Percentiles rank a stretch among this genome's conserved stretches.
phyloP scores from a whole-genome alignment of 1,140 invertebrate species.

The Cherax quadricarinatus region DNA sequence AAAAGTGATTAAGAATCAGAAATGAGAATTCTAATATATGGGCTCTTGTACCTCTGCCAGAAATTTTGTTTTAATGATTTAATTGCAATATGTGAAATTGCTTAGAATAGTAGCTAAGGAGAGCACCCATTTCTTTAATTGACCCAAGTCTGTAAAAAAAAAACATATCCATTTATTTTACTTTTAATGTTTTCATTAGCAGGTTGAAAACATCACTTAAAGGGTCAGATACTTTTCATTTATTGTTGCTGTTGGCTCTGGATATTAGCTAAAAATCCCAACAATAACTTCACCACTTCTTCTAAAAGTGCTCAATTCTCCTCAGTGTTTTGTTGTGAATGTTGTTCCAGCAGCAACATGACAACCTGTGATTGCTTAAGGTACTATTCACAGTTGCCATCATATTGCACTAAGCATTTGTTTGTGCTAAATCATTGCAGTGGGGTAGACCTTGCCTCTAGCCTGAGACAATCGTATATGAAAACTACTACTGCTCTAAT shows the following conservation, averaged over 20 bases:
- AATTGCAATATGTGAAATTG: constrained; percentile 41
- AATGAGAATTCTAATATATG: neutral
- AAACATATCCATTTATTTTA: constrained; percentile 8
- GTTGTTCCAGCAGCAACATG: constrained; percentile 46
- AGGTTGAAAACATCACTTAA: neutral
- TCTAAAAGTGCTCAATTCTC: constrained; percentile 52
- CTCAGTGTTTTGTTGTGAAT: constrained; percentile 44
- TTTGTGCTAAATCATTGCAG: neutral
- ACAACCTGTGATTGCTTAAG: constrained; percentile 61
- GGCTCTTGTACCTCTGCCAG: neutral
- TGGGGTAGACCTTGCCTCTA: neutral
- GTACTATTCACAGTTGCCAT: constrained; percentile 3
- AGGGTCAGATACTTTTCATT: neutral
- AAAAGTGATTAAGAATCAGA: neutral
- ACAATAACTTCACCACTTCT: constrained; percentile 28
- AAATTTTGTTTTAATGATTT: constrained; percentile 27
- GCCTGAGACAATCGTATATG: neutral
- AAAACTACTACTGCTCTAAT: neutral
- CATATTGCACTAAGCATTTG: neutral
- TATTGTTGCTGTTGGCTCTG: constrained; percentile 32
- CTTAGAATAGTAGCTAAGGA: constrained; percentile 33
- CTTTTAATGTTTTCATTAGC: constrained; percentile 4
- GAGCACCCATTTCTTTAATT: constrained; percentile 44
- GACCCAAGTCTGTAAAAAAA: constrained; percentile 34
- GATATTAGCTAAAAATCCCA: neutral